These are phyloP conservation scores for Toxostoma redivivum DNA, from an alignment of 2,113 vertebrate genomes.

Conservation along the genomic window DNA sequence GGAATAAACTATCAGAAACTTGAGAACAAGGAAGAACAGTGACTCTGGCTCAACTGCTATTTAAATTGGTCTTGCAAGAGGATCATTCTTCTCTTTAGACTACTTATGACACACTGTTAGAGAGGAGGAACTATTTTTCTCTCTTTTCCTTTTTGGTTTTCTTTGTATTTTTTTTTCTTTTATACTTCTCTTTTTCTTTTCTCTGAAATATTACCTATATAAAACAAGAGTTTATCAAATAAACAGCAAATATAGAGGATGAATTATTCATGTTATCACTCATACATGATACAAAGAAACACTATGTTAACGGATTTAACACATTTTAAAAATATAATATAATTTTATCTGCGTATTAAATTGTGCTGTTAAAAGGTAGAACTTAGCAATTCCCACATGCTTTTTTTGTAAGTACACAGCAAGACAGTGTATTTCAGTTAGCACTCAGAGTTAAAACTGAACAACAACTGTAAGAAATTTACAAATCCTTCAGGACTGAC, in stretches of 20 bases:
- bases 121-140: neutral
- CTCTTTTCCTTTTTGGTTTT: accelerated
- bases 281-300: neutral
- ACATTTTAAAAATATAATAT: neutral
- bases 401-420: neutral
- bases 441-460: neutral
- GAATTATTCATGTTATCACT: neutral
- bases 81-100: neutral
- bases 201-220: neutral
- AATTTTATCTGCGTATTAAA: neutral
- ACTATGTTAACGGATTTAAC: neutral
- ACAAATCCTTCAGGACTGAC: neutral
- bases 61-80: neutral
- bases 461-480: neutral
- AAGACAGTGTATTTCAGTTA: neutral
- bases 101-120: neutral
- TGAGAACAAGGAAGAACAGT: neutral
- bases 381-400: neutral
- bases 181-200: accelerated
- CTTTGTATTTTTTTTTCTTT: accelerated
- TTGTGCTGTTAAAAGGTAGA: neutral
- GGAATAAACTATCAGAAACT: neutral
- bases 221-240: neutral
- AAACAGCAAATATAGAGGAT: neutral
- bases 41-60: neutral